Evolutionary conservation across 2,797 vertebrate species (phyloP).

Genomic region (Taenioides sp.): DNA sequence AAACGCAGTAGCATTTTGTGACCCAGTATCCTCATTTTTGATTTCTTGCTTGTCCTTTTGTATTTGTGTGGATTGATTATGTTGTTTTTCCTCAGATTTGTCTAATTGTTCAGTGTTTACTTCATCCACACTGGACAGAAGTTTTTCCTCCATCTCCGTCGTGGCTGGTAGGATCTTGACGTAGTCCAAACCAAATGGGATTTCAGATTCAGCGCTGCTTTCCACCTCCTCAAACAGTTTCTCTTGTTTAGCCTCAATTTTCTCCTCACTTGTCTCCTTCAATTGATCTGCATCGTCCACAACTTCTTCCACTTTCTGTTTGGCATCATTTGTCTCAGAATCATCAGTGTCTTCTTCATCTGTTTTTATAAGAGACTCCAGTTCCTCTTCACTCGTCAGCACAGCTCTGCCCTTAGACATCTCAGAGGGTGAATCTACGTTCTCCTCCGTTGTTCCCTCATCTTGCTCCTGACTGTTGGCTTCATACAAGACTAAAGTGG

Average conservation of each 20-base stretch:
- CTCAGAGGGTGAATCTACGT: conserved; percentile 30
- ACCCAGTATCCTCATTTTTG: conserved; percentile 8
- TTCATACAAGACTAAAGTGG: conserved; percentile 65
- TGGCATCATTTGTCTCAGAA: conserved; percentile 17
- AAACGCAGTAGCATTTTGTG: conserved; percentile 30
- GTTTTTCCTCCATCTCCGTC: conserved; percentile 32
- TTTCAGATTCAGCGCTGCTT: conserved; percentile 72
- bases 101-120: conserved; percentile 40
- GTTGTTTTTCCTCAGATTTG: conserved; percentile 15
- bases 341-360: conserved; percentile 16
- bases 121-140: conserved; percentile 41
- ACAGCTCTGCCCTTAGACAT: conserved; percentile 55
- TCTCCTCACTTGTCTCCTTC: conserved; percentile 21
- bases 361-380: conserved; percentile 61
- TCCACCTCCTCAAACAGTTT: conserved; percentile 52
- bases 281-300: conserved; percentile 1
- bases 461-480: conserved; percentile 64
- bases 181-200: conserved; percentile 67
- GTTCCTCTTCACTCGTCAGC: conserved; percentile 72
- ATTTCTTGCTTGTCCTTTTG: conserved; percentile 10
- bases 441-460: conserved; percentile 60
- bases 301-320: conserved; percentile 18
- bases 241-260: conserved; percentile 13
- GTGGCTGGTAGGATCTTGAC: conserved; percentile 28
- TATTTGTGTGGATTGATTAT: conserved; percentile 18